These are phyloP conservation scores for Zaprionus obscuricornis DNA, from an alignment of 2,888 invertebrate species.

Conservation along the genomic window DNA sequence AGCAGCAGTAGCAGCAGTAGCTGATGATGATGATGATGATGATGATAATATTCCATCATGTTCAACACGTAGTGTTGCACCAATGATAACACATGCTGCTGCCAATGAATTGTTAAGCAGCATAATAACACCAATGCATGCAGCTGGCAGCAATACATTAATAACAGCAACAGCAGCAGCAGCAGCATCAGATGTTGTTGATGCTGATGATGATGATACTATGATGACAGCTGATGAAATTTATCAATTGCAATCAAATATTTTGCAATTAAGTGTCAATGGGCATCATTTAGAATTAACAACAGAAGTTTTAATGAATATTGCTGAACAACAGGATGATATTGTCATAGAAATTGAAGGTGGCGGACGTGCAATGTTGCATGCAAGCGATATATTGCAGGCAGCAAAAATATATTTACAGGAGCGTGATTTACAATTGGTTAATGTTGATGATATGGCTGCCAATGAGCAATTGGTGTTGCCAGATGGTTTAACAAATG, in stretches of 20 bases:
- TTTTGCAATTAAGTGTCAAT: conserved; percentile 48
- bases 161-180: not conserved
- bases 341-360: conserved; percentile 40
- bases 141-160: no score
- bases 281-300: conserved; percentile 56
- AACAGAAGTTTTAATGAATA: conserved; percentile 47
- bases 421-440: conserved; percentile 81
- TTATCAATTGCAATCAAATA: conserved; percentile 35
- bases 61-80: no score
- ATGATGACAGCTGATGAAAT: conserved; percentile 5
- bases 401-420: conserved; percentile 75
- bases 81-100: no score
- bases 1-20: not conserved
- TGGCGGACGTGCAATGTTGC: conserved; percentile 30
- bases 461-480: no score
- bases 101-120: no score
- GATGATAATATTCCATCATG: no score
- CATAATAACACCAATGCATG: no score
- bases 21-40: not conserved
- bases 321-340: conserved; percentile 56
- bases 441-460: conserved; percentile 78
- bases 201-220: conserved; percentile 15
- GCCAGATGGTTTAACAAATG: no score
- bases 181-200: not conserved
- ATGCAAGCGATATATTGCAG: conserved; percentile 58